Conservation (phyloP, 2,797 vertebrate genomes). For the Oceanodroma leucorhoa region DNA sequence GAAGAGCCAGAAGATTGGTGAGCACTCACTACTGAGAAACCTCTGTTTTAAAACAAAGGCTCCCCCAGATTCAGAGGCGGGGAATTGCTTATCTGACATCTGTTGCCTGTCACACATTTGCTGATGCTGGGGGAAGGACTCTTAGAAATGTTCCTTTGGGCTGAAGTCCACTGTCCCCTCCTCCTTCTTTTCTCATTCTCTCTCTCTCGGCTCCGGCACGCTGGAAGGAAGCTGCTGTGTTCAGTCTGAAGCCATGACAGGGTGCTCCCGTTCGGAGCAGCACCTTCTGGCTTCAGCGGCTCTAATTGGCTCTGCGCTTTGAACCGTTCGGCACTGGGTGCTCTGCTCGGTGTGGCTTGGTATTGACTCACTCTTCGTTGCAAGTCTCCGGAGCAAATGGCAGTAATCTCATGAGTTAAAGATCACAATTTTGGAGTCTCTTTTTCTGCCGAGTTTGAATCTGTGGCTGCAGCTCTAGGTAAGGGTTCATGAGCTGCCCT, state of each 20-base stretch:
- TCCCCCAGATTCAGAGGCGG: neutral
- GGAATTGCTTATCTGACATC: neutral
- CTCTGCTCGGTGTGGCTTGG: neutral
- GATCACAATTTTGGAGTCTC: neutral
- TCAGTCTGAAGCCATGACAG: neutral
- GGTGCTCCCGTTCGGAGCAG: conserved; percentile 4
- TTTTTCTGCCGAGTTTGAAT: neutral
- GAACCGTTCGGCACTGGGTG: neutral
- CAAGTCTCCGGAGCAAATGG: neutral
- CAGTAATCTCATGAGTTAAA: neutral
- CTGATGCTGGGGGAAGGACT: neutral
- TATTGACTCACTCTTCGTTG: neutral
- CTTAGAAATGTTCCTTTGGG: neutral
- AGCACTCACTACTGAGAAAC: neutral
- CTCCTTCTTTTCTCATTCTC: neutral
- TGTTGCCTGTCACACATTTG: neutral
- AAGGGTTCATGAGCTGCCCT: neutral
- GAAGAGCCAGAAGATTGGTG: neutral
- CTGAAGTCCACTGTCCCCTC: neutral
- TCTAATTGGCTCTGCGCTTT: conserved; percentile 21
- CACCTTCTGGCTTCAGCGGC: conserved; percentile 10
- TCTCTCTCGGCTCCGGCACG: neutral
- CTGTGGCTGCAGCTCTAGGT: neutral
- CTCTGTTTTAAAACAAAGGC: neutral
- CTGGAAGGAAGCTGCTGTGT: conserved; percentile 13